Conservation (phyloP, 2,113 vertebrate species). For the Amphiprion percula region DNA sequence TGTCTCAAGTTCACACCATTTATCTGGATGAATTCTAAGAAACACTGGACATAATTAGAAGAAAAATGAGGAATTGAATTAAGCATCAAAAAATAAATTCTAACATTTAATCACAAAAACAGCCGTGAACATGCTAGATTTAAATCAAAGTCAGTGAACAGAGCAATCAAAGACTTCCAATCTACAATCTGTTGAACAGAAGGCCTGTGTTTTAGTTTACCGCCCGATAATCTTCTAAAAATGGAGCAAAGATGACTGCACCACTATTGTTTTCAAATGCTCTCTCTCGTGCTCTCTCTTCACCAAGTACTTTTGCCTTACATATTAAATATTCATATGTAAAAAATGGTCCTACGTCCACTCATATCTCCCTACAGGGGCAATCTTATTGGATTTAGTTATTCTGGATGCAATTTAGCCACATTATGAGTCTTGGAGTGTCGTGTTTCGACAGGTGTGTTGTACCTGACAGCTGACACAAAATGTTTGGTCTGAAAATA, state of each 20-base stretch:
- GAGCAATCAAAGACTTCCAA: not conserved
- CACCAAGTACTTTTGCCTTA: constrained; percentile 44
- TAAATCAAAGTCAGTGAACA: not conserved
- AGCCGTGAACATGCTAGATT: not conserved
- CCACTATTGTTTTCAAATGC: constrained; percentile 57
- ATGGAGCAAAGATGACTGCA: not conserved
- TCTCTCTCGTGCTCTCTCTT: not conserved
- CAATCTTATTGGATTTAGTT: constrained; percentile 17
- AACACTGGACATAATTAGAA: not conserved
- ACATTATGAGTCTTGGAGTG: not conserved
- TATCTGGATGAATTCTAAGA: not conserved
- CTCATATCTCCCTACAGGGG: constrained; percentile 52
- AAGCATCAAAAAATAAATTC: not conserved
- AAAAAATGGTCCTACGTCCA: constrained; percentile 61
- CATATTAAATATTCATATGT: constrained; percentile 72
- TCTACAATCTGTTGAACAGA: constrained; percentile 33
- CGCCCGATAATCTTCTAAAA: constrained; percentile 47
- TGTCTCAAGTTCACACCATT: not conserved
- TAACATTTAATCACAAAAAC: not conserved
- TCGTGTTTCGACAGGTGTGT: constrained; percentile 35
- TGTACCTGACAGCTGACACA: constrained; percentile 21
- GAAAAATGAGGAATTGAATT: not conserved
- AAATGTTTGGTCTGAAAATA: constrained; percentile 3
- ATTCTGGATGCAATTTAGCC: constrained; percentile 16
- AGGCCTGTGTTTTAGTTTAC: constrained; percentile 52